Percentiles rank a stretch among this genome's conserved stretches.
Evolutionary conservation across 2,113 vertebrate genomes (phyloP).

Genomic region (Grammomys dolichurus): DNA sequence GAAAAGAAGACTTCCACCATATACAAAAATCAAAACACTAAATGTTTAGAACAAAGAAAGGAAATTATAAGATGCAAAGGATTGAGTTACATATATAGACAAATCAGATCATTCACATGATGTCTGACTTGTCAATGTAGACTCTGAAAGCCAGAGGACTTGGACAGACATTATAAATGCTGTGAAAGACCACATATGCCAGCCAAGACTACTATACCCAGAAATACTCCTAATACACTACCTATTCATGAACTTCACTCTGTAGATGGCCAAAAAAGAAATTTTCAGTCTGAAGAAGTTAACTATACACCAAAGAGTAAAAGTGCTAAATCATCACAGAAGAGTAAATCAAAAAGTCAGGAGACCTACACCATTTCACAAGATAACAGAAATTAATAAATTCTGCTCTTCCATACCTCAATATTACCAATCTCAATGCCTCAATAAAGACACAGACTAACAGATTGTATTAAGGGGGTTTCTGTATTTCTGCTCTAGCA

Average conservation of each 20-base stretch:
- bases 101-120: not conserved
- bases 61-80: not conserved
- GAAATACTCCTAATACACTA: not conserved
- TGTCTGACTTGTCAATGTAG: accelerated
- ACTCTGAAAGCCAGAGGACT: not conserved
- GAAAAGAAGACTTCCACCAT: not conserved
- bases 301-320: not conserved
- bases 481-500: not conserved
- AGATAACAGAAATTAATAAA: not conserved
- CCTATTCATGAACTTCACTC: not conserved
- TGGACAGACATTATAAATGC: no score
- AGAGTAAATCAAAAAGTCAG: not conserved
- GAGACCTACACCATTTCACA: not conserved
- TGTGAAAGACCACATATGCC: not conserved
- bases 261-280: not conserved
- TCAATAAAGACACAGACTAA: not conserved
- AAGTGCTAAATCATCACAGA: not conserved
- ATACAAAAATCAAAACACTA: not conserved
- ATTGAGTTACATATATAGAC: not conserved
- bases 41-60: not conserved
- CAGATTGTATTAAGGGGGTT: not conserved
- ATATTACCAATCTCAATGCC: not conserved
- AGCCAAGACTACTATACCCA: not conserved
- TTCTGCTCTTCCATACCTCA: not conserved
- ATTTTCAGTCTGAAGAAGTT: not conserved